These are phyloP conservation scores for Pachyrhynchus sulphureomaculatus DNA, from an alignment of 1,140 invertebrate species.

Conservation along the genomic window DNA sequence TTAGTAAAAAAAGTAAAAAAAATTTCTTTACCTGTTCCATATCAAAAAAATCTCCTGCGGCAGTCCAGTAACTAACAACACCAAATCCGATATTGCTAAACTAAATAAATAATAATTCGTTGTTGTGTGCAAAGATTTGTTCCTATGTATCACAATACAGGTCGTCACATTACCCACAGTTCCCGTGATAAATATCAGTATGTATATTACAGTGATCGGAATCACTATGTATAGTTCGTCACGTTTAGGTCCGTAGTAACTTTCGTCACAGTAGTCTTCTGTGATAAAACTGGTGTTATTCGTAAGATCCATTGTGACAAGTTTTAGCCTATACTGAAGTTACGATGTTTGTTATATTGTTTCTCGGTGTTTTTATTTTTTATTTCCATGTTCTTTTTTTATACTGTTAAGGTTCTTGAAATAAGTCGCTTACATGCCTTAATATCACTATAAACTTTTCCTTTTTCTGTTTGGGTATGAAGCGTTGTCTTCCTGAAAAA, in stretches of 20 bases:
- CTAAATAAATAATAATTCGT: constrained; percentile 94
- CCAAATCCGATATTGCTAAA: constrained; percentile 88
- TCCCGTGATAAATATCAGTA: constrained; percentile 81
- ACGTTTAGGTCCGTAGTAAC: constrained; percentile 54
- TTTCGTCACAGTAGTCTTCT: constrained; percentile 26
- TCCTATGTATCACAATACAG: constrained; percentile 87
- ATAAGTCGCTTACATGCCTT: too few relatives aligned
- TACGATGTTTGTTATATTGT: too few relatives aligned
- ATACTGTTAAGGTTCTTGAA: too few relatives aligned
- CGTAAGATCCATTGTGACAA: too few relatives aligned
- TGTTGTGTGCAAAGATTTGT: constrained; percentile 90
- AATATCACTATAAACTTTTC: too few relatives aligned
- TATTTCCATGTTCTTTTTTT: too few relatives aligned
- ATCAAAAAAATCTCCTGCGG: constrained; percentile 85
- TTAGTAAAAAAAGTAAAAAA: not conserved
- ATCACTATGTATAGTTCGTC: constrained; percentile 73
- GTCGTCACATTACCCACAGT: constrained; percentile 89
- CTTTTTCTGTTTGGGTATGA: too few relatives aligned
- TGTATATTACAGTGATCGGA: constrained; percentile 79
- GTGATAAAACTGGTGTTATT: too few relatives aligned
- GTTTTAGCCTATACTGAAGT: too few relatives aligned
- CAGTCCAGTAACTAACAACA: constrained; percentile 78
- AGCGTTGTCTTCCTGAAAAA: too few relatives aligned
- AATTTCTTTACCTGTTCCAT: constrained; percentile 57
- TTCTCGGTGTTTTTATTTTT: too few relatives aligned